Conservation (phyloP, 2,888 invertebrate genomes). For the Lordiphosa fenestrarum region DNA sequence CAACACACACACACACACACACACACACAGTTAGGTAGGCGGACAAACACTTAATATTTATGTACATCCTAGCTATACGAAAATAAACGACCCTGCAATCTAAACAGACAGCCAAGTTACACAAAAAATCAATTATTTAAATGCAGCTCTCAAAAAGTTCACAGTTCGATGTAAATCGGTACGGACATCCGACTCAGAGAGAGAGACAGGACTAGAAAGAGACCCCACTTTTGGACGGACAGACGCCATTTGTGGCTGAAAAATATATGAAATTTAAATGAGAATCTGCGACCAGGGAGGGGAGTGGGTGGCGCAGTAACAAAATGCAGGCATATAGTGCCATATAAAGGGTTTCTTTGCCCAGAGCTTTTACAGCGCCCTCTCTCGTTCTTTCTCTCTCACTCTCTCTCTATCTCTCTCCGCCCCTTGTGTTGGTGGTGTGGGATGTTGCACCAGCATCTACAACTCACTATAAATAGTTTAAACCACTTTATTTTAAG, state of each 20-base stretch:
- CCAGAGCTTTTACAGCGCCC: slow-evolving; percentile 10
- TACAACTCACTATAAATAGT: too few species aligned
- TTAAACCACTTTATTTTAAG: too few species aligned
- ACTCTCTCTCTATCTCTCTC: too few species aligned
- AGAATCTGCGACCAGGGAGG: slow-evolving; percentile 17
- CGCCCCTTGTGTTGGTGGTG: too few species aligned
- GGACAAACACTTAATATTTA: too few species aligned
- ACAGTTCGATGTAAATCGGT: slow-evolving; percentile 43
- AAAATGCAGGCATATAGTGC: too few species aligned
- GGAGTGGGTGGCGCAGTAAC: neutral
- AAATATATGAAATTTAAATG: slow-evolving; percentile 58
- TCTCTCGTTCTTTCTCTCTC: neutral
- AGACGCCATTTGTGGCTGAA: slow-evolving; percentile 26
- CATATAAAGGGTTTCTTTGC: too few species aligned
- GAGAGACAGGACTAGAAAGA: neutral
- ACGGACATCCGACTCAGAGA: neutral
- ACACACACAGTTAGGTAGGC: too few species aligned
- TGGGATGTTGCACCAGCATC: too few species aligned
- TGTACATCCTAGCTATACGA: too few species aligned
- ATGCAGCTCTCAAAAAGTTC: slow-evolving; percentile 50
- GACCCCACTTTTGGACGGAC: slow-evolving; percentile 3
- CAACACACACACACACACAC: too few species aligned
- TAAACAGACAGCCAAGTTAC: neutral
- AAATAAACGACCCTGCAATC: too few species aligned
- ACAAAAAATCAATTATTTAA: slow-evolving; percentile 63